phyloP scores from a whole-genome alignment of 1,140 invertebrate species.

The Ostrea denselamellosa region DNA sequence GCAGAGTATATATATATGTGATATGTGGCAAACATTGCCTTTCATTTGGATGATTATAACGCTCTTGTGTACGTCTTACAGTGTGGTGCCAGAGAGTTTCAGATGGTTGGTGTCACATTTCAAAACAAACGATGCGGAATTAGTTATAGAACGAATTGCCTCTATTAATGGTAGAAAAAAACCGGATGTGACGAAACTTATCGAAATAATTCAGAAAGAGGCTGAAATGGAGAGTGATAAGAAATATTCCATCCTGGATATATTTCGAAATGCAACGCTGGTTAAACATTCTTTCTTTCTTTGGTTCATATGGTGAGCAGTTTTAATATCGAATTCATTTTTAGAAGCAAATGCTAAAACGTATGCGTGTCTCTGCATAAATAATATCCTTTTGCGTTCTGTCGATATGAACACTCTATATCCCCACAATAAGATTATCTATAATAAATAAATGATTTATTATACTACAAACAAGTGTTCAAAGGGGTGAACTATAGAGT shows the following conservation, averaged over 20 bases:
- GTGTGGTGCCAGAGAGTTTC: slow-evolving; percentile 62
- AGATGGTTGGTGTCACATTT: slow-evolving; percentile 62
- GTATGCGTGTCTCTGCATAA: no score
- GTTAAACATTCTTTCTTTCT: slow-evolving; percentile 29
- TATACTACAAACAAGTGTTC: no score
- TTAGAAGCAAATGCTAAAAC: no score
- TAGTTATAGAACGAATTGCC: slow-evolving; percentile 58
- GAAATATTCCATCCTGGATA: slow-evolving; percentile 39
- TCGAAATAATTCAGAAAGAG: slow-evolving; percentile 19
- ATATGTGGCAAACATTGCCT: no score
- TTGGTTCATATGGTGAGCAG: slow-evolving; percentile 36
- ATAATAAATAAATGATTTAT: no score
- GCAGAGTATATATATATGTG: no score
- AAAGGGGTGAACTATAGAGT: no score
- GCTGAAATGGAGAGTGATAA: neutral
- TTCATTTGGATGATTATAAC: no score
- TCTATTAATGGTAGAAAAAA: slow-evolving; percentile 50
- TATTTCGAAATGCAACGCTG: neutral
- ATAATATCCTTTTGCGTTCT: no score
- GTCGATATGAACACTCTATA: no score
- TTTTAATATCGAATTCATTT: neutral
- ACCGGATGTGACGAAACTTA: slow-evolving; percentile 43
- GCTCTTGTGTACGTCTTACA: neutral
- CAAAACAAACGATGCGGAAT: slow-evolving; percentile 59
- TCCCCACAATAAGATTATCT: no score